Evolutionary conservation across 1,140 invertebrate genomes (phyloP).

Genomic region (Gerris buenoi): DNA sequence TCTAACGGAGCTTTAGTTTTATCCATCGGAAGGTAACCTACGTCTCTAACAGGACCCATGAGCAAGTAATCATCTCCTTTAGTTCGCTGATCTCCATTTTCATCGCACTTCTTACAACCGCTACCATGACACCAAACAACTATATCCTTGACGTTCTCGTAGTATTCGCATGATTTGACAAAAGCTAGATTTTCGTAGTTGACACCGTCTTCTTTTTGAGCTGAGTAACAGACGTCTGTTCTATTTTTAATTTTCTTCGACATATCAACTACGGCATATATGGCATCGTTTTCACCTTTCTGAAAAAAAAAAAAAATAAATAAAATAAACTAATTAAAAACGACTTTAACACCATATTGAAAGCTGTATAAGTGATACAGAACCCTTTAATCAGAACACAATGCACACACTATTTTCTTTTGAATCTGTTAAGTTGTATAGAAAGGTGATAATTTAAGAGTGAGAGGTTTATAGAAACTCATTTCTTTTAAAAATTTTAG

Average conservation of each 20-base stretch:
- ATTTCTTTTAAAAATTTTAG: no score
- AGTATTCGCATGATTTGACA: conserved; percentile 54
- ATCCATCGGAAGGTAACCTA: not conserved
- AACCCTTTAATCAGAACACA: no score
- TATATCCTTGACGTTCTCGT: conserved; percentile 56
- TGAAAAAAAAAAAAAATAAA: conserved; percentile 9
- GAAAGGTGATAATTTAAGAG: no score
- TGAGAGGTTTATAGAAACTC: no score
- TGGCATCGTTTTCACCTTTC: conserved; percentile 26
- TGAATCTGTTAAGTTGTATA: no score
- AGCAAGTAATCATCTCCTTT: conserved; percentile 43
- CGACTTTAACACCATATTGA: no score
- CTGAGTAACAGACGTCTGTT: conserved; percentile 19
- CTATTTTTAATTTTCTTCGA: conserved; percentile 44
- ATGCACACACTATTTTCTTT: no score
- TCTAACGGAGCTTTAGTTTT: not conserved
- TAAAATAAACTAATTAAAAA: no score
- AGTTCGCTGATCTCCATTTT: conserved; percentile 7
- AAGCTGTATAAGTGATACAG: no score
- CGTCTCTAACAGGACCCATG: conserved; percentile 40
- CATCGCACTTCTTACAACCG: conserved; percentile 21
- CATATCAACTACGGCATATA: conserved; percentile 56
- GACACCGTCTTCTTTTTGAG: conserved; percentile 15
- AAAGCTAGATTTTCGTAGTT: conserved; percentile 66
- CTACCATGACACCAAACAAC: not conserved